phyloP scores from a whole-genome alignment of 1,140 invertebrate species.

The Tetramorium simillimum region DNA sequence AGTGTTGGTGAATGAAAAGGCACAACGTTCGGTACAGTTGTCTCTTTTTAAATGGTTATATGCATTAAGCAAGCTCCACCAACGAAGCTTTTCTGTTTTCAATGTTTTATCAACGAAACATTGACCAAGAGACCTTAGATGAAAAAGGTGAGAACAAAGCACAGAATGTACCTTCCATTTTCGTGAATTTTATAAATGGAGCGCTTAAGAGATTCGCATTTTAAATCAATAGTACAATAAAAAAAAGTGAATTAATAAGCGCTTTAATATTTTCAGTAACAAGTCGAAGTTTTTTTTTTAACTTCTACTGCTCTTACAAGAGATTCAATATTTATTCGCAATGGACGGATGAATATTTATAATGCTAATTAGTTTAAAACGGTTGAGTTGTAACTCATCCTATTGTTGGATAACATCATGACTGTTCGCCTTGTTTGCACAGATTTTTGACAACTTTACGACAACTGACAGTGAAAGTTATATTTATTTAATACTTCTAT shows the following conservation, averaged over 20 bases:
- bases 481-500: background rate
- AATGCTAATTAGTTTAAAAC: background rate
- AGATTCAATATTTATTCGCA: background rate
- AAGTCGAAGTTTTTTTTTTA: background rate
- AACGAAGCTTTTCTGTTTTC: background rate
- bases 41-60: conserved; percentile 13
- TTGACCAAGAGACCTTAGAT: background rate
- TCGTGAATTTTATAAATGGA: background rate
- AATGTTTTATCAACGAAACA: background rate
- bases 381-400: background rate
- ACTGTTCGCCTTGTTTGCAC: background rate
- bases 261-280: background rate
- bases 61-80: background rate
- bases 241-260: background rate
- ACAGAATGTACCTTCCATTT: background rate
- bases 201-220: background rate
- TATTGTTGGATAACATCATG: background rate
- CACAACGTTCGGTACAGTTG: background rate
- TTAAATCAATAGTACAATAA: background rate
- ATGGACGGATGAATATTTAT: background rate
- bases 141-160: conserved; percentile 10
- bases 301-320: background rate
- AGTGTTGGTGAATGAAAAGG: background rate
- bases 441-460: background rate
- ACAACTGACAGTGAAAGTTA: background rate